Evolutionary conservation across 2,888 invertebrate genomes (phyloP).

Genomic region (Cerastis rubricosa): DNA sequence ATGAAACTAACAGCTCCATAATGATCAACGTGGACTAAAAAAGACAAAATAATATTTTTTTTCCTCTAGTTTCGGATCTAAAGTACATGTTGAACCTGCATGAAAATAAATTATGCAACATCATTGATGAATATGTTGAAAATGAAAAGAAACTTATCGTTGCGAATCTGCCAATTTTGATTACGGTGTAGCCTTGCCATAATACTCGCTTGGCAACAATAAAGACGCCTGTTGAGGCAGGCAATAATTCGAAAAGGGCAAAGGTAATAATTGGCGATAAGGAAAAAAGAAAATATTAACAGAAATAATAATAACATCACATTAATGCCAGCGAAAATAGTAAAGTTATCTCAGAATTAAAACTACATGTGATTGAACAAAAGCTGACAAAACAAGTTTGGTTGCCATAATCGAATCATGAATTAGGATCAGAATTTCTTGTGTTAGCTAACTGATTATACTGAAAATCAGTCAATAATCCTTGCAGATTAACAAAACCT

Average conservation of each 20-base stretch:
- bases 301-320: conserved; percentile 1
- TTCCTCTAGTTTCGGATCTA: conserved; percentile 8
- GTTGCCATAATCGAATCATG: not conserved
- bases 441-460: not conserved
- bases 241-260: not conserved
- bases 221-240: conserved; percentile 5
- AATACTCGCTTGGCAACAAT: conserved; percentile 7
- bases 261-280: conserved; percentile 1
- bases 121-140: not conserved
- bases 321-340: not conserved
- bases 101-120: not conserved
- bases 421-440: not conserved
- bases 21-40: conserved; percentile 28
- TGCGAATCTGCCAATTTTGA: not conserved
- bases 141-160: not conserved
- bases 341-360: not conserved
- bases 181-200: not conserved
- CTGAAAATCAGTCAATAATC: conserved; percentile 5
- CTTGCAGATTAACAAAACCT: not conserved
- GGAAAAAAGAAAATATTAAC: conserved; percentile 9
- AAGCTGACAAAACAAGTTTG: not conserved
- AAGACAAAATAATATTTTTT: conserved; percentile 13
- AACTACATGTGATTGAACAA: conserved; percentile 4
- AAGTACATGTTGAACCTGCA: not conserved
- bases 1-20: conserved; percentile 36